Evolutionary conservation across 2,113 vertebrate species (phyloP).

Genomic region (Oxygymnocypris stewartii): DNA sequence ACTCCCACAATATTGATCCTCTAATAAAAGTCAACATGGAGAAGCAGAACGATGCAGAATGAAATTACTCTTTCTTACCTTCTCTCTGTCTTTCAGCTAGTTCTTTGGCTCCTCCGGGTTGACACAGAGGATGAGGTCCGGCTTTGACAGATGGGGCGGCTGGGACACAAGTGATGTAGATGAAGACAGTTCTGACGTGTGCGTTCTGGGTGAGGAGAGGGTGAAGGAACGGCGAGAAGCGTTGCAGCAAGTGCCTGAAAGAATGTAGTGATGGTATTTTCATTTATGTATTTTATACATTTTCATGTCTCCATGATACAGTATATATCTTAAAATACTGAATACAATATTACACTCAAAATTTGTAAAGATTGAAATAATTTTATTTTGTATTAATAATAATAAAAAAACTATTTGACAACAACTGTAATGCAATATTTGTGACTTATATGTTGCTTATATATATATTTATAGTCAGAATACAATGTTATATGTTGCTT

Average conservation of each 20-base stretch:
- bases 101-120: conserved; percentile 13
- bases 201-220: conserved; percentile 21
- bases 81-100: conserved; percentile 31
- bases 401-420: no score
- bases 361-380: background rate
- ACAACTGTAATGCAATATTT: no score
- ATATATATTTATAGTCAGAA: no score
- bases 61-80: conserved; percentile 75
- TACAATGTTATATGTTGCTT: no score
- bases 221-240: background rate
- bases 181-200: conserved; percentile 38
- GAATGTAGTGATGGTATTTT: conserved; percentile 18
- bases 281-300: background rate
- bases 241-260: conserved; percentile 17
- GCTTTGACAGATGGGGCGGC: conserved; percentile 40
- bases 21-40: conserved; percentile 84
- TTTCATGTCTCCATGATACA: background rate
- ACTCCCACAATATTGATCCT: conserved; percentile 86
- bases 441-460: no score
- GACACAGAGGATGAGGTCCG: conserved; percentile 29
- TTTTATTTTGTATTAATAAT: background rate
- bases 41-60: conserved; percentile 73
- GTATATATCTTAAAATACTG: background rate
- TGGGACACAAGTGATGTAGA: conserved; percentile 17
- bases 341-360: background rate